Evolutionary conservation across 2,797 vertebrate species (phyloP), one percentile per base, ranked within the genome.

Genomic region (Silurus lanzhouensis): DNA sequence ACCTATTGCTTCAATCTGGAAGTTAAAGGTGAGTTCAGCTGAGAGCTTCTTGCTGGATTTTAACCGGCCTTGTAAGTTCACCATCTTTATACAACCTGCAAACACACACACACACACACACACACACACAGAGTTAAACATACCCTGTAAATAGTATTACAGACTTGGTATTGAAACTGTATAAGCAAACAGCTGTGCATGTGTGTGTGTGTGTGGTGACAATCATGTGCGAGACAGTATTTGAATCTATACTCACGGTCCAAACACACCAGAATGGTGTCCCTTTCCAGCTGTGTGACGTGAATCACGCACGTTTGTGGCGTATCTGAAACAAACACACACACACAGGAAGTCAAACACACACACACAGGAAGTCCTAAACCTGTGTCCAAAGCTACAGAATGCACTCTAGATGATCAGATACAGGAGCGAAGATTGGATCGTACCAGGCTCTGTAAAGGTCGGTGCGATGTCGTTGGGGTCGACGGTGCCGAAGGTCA

Each of bases 1-100:
- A 97, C 96, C 96, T 94, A 97, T 97, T 76, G 95, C 95, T 91
- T 97, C 96, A 84, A 97, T 97, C 88, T 97, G 96, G 85, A 97
- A 97, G 91, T 97, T 96, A 92, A 97, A 97, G 0, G 96, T 97
- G 85, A 97, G 96, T 85, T 97, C 96, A 0, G 96, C 95, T 0
- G 96, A 96, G 60, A 97, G 93, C 83, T 95, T 97, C 88, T 95
- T 95, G 91, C 95, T 97, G 85, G 96, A 97, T 92, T 97, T 97
- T 91, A 97, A 93, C 89, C 94, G 94, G 89, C 96, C 96, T 91
- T 96, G 96, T 87, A 97, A 94, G 92, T 96, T 97, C 85, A 97
- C 96, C 89, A 97, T 97, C 93, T 97, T 97, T 93, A 97, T 97
- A 89, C 95, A 96, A 88, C 96, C 96, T 97, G 86, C 20, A 70